These are phyloP conservation scores for Orchesella flavescens DNA, from an alignment of 2,888 invertebrate species.

Conservation along the genomic window DNA sequence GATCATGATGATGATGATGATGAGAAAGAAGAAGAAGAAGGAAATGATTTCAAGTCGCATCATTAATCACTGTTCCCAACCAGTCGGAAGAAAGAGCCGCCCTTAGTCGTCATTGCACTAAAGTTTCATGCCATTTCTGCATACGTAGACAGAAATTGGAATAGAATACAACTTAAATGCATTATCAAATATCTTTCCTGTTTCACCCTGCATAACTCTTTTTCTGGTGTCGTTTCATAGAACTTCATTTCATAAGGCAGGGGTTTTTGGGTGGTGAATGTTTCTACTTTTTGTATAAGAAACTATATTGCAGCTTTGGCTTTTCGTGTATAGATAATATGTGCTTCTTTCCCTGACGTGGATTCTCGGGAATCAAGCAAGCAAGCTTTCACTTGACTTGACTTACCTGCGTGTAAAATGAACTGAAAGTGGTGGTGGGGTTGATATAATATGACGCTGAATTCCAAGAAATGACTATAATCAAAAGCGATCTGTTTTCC, in stretches of 20 bases:
- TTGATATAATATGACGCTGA: no score
- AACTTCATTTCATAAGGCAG: background rate
- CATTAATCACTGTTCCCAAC: slow-evolving; percentile 70
- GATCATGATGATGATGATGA: slow-evolving; percentile 47
- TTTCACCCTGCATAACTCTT: slow-evolving; percentile 40
- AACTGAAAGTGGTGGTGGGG: no score
- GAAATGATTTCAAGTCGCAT: slow-evolving; percentile 68
- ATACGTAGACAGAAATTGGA: slow-evolving; percentile 63
- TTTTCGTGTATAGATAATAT: background rate
- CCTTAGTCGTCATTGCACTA: slow-evolving; percentile 49
- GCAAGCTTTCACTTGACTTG: no score
- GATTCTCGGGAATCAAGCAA: no score
- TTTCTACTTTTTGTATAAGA: no score
- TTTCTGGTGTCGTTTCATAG: background rate
- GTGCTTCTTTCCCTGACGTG: background rate
- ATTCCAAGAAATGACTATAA: no score
- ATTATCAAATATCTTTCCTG: slow-evolving; percentile 44
- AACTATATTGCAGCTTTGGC: background rate
- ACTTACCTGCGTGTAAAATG: no score
- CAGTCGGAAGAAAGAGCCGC: slow-evolving; percentile 55
- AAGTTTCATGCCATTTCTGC: slow-evolving; percentile 46
- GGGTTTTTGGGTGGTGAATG: background rate
- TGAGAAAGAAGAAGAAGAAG: slow-evolving; percentile 66
- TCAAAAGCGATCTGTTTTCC: no score
- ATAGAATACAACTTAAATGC: slow-evolving; percentile 57